phyloP scores from a whole-genome alignment of 2,797 vertebrate genomes.

The Cryptoprocta ferox region DNA sequence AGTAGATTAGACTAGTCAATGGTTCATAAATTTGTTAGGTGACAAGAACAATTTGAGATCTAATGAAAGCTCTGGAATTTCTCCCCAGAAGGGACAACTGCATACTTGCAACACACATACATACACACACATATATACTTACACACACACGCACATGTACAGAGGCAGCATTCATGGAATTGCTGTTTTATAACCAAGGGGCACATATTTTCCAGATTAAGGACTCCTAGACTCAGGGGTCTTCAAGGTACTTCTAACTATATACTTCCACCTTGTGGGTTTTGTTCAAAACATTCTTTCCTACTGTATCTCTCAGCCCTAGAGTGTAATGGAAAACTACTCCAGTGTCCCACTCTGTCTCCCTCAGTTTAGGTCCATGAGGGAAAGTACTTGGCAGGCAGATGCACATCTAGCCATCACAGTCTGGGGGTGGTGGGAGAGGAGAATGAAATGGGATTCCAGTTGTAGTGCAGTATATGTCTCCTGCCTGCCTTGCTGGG shows the following conservation, averaged over 20 bases:
- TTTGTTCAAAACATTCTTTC: slow-evolving; percentile 28
- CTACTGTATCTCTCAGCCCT: not conserved
- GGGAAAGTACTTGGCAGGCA: slow-evolving; percentile 11
- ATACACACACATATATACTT: not conserved
- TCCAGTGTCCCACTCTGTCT: not conserved
- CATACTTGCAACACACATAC: not conserved
- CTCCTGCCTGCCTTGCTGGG: slow-evolving; percentile 77
- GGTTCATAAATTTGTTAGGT: not conserved
- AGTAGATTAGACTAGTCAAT: not conserved
- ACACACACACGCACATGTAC: not conserved
- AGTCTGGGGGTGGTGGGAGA: not conserved
- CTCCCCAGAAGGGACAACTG: not conserved
- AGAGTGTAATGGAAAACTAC: not conserved
- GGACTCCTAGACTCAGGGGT: not conserved
- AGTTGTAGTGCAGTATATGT: not conserved
- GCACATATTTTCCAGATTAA: not conserved
- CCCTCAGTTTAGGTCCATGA: not conserved
- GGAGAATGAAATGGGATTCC: slow-evolving; percentile 26
- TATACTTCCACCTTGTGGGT: not conserved
- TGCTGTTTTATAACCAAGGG: not conserved
- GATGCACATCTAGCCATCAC: not conserved
- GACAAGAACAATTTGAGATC: not conserved
- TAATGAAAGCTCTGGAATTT: not conserved
- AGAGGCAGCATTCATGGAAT: not conserved
- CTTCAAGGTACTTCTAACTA: not conserved